Base-by-base conservation (phyloP, 2,888 invertebrate species). In the Mactromeris polynyma region DNA sequence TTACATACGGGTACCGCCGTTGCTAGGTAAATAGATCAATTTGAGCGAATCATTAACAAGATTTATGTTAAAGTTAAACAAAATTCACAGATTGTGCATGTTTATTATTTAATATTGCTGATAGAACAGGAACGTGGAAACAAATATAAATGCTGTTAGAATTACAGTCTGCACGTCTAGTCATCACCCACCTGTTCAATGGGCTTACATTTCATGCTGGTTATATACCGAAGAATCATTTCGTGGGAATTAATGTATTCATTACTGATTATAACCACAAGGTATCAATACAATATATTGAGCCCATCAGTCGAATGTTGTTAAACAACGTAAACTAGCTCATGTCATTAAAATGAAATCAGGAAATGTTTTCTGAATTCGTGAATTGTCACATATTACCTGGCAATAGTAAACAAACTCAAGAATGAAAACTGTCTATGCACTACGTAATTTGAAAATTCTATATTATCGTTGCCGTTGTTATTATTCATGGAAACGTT, bases 21-120 rank as follows among this genome's bases (percentile, higher is more conserved):
- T 89, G 90, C 84, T 82, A 42, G 58, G 90, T 36, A 82, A 89
- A 81, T 3, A 36, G 78, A 77, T 87, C 73, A 73, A 91, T 91
- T 83, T 89, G 36, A 42, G 26, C 54, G 83, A 82, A 85, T 87
- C 86, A 80, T 83, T 82, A 89, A 58, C 82, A 87, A 86, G 90
- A 86, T 87, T 89, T 85, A 91, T 89, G 83, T 87, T 69, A 42
- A 87, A 91, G 86, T 91, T 89, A 91, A 87, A 87, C 91, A 89
- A 91, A 87, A 84, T 91, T 89, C 91, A 91, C 89, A 89, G 89
- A 85, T 89, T 87, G 73, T n/a, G 87, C 83, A 78, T 73, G 88
- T 51, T 84, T 86, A 88, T 90, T 86, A 77, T 81, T 82, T 78
- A 77, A 87, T 78, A 83, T 83, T 87, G 78, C 51, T 82, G 82